phyloP scores from a whole-genome alignment of 2,113 vertebrate genomes.

The Chlorodrepanis virens region DNA sequence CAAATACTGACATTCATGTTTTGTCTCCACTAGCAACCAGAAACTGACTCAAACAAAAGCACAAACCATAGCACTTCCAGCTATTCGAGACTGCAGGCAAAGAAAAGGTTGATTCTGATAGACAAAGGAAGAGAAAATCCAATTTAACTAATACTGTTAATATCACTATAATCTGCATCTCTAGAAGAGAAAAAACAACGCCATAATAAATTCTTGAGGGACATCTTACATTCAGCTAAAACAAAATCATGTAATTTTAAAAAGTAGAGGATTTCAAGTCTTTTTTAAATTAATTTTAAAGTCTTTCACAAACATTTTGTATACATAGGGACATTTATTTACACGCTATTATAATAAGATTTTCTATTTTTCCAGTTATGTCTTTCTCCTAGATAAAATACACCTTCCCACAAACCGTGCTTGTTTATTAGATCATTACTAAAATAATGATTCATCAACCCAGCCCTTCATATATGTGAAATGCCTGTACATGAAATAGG shows the following conservation, averaged over 20 bases:
- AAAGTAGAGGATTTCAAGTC: not conserved
- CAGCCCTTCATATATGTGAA: not conserved
- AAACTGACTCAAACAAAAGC: constrained; percentile 50
- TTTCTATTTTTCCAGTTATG: not conserved
- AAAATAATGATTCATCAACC: not conserved
- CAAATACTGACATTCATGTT: constrained; percentile 49
- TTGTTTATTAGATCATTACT: not conserved
- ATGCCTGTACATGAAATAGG: not conserved
- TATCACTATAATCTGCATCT: not conserved
- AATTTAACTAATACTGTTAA: not conserved
- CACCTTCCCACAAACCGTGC: not conserved
- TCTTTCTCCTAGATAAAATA: not conserved
- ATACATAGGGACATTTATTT: not conserved
- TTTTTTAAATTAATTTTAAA: not conserved
- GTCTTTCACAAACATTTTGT: not conserved
- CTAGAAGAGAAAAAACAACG: not conserved
- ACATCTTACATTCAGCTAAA: not conserved
- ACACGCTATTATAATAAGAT: not conserved
- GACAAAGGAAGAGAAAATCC: not conserved
- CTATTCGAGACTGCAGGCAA: not conserved
- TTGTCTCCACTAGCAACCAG: constrained; percentile 68
- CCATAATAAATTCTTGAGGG: not conserved
- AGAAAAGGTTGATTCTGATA: not conserved
- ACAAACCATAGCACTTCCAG: not conserved
- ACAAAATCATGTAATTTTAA: not conserved